Evolutionary conservation across 2,888 invertebrate genomes (phyloP), one percentile per base, ranked within the genome.

Genomic region (Caenorhabditis uteleia): DNA sequence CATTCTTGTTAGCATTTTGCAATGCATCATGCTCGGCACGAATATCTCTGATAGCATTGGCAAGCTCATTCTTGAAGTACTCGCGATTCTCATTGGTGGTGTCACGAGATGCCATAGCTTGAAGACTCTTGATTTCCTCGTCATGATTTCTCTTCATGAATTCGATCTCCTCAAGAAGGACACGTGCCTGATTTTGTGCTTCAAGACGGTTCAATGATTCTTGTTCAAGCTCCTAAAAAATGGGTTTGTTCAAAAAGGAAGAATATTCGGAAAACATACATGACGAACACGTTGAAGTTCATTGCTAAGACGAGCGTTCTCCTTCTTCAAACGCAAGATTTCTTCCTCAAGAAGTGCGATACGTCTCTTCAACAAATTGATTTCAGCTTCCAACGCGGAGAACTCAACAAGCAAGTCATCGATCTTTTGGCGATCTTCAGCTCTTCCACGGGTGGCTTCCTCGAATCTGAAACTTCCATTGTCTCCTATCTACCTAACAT

Each of bases 11-110:
- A 57, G 82, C 77, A 65, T 84, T 84, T 67, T 84, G 77, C 72
- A 77, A 60, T 65, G 75, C 77, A 68, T 87, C 86, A 76, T 80
- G 86, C 84, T 77, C 85, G 83, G 55, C 84, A 68, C 87, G 85
- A 69, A 87, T 86, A 66, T 87, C 86, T 27, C 85, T 78, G 71
- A 87, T 85, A 44, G 86, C 86, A 57, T 84, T 80, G 6, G 85
- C 83, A 66, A 87, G 77, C 70, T 87, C 87, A 74, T 85, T 86
- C 83, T 85, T 86, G 86, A 87, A 87, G 84, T 84, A 87, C 72
- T 87, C 86, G 18, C 86, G 82, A 83, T 87, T 86, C 77, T 87
- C 86, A 43, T 83, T 83, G 7, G 86, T 86, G 4, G 86, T 86
- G 77, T 87, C 86, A 23, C 86, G 78, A 75, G 85, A 84, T 14